Conservation (phyloP, 2,113 vertebrate species). For the Phodopus roborovskii region DNA sequence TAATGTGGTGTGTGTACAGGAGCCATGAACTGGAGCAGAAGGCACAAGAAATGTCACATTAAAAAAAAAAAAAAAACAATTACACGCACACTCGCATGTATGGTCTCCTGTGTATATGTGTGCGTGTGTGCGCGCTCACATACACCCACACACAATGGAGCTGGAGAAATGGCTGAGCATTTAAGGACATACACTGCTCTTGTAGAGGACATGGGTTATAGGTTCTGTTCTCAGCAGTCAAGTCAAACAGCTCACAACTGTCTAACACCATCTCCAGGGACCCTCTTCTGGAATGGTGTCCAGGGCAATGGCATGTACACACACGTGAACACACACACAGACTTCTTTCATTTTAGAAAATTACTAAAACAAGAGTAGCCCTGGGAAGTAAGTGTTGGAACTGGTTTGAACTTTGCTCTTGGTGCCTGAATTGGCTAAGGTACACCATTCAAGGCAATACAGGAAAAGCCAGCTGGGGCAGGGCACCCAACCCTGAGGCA, state of each 20-base stretch:
- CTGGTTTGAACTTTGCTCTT: background rate
- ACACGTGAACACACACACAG: background rate
- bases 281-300: background rate
- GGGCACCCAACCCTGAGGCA: background rate
- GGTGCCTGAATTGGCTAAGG: background rate
- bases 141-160: background rate
- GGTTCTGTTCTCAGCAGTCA: too few species aligned
- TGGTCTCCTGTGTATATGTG: too few species aligned
- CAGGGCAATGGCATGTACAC: too few species aligned
- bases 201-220: background rate
- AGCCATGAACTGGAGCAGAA: background rate
- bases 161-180: background rate
- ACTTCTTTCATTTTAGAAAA: background rate
- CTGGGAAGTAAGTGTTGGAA: background rate
- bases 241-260: background rate
- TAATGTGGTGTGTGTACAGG: background rate
- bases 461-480: background rate
- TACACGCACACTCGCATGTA: background rate
- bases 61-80: background rate
- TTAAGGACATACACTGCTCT: background rate
- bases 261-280: background rate
- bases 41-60: background rate
- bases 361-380: background rate
- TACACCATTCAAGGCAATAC: slow-evolving; percentile 30
- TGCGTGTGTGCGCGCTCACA: too few species aligned